Evolutionary conservation across 1,140 invertebrate species (phyloP).

Genomic region (Bombus confusus): DNA sequence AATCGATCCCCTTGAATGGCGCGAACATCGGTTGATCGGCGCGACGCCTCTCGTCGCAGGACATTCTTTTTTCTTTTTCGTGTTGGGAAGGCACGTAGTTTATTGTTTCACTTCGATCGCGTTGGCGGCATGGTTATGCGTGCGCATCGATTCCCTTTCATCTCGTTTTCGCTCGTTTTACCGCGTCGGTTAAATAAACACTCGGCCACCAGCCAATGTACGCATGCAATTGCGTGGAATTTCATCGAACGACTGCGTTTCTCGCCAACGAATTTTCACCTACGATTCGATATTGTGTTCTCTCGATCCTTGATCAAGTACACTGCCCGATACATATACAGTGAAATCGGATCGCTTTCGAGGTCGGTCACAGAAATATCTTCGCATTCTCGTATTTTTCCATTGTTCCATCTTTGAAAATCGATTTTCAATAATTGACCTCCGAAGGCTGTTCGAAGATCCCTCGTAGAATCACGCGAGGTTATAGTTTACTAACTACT

Average conservation of each 20-base stretch:
- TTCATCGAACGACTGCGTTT: neutral
- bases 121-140: neutral
- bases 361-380: too few relatives aligned
- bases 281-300: neutral
- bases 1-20: neutral
- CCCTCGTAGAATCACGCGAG: too few relatives aligned
- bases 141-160: neutral
- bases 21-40: neutral
- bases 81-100: too few relatives aligned
- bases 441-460: too few relatives aligned
- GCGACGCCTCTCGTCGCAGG: too few relatives aligned
- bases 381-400: too few relatives aligned
- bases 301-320: neutral
- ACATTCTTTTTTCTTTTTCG: neutral
- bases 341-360: too few relatives aligned
- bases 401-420: too few relatives aligned
- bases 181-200: slow-evolving; percentile 14
- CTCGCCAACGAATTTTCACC: neutral
- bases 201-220: neutral
- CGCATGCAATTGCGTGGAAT: neutral
- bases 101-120: too few relatives aligned
- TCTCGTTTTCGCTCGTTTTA: neutral
- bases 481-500: too few relatives aligned
- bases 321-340: too few relatives aligned
- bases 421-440: too few relatives aligned